Conservation (phyloP, 2,888 invertebrate genomes). For the Belgica antarctica region DNA sequence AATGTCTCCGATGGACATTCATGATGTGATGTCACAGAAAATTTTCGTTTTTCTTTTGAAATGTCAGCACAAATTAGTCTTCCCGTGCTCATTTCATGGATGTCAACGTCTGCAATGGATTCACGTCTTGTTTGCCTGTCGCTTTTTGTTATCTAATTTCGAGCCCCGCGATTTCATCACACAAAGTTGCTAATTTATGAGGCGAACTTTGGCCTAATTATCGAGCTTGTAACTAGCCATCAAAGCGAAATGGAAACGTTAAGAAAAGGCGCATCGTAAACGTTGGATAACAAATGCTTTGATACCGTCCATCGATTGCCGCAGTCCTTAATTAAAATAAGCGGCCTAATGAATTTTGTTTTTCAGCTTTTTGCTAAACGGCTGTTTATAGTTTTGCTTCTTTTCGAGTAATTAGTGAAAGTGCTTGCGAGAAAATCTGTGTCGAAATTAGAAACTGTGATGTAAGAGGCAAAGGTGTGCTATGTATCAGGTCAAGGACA, state of each 20-base stretch:
- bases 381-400: background rate
- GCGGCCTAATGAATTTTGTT: slow-evolving; percentile 26
- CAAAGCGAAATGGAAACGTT: background rate
- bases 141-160: slow-evolving; percentile 3
- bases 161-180: background rate
- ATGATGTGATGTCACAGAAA: no score
- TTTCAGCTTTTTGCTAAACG: slow-evolving; percentile 11
- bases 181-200: background rate
- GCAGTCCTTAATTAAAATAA: slow-evolving; percentile 28
- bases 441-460: background rate
- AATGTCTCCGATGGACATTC: no score
- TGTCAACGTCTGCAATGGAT: no score
- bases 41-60: background rate
- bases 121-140: no score
- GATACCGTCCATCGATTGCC: slow-evolving; percentile 29
- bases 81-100: background rate
- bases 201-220: background rate
- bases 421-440: slow-evolving; percentile 23
- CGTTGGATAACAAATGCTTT: background rate
- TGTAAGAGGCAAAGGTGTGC: background rate
- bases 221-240: background rate
- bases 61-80: background rate
- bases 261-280: background rate
- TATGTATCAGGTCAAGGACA: background rate
- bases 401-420: slow-evolving; percentile 42